Percentiles rank a stretch among this genome's conserved stretches.
Conservation (phyloP, 1,140 invertebrate species). For the Eriosoma lanigerum region DNA sequence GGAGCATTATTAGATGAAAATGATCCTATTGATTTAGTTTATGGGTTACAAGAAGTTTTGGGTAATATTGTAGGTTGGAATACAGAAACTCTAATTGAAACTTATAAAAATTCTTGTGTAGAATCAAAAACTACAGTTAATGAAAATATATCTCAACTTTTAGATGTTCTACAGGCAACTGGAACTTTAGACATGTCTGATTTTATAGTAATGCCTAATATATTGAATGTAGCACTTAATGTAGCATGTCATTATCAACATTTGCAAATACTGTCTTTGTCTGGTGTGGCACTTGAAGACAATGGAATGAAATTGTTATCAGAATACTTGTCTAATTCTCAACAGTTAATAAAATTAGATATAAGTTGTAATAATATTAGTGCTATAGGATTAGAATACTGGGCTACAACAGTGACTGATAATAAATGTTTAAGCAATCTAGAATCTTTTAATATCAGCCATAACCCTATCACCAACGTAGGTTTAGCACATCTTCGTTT, state of each 20-base stretch:
- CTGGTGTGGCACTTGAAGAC: conserved; percentile 64
- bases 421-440: conserved; percentile 47
- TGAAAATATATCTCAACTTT: conserved; percentile 60
- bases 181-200: conserved; percentile 61
- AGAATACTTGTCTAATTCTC: conserved; percentile 51
- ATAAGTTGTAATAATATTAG: conserved; percentile 54
- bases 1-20: conserved; percentile 68
- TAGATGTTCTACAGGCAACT: conserved; percentile 64
- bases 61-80: conserved; percentile 67
- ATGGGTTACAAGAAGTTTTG: conserved; percentile 64
- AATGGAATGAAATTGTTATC: conserved; percentile 58
- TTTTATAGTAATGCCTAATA: conserved; percentile 59
- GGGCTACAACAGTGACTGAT: conserved; percentile 38
- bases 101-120: conserved; percentile 67
- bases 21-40: conserved; percentile 63
- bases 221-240: conserved; percentile 64
- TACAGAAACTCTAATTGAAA: conserved; percentile 64
- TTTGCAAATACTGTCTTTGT: conserved; percentile 64
- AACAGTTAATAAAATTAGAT: conserved; percentile 53
- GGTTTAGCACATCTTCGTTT: conserved; percentile 27
- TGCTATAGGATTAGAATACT: conserved; percentile 50
- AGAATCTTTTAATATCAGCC: conserved; percentile 41
- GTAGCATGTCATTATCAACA: conserved; percentile 65
- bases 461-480: conserved; percentile 44
- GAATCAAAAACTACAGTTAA: conserved; percentile 60